Conservation (phyloP, 2,113 vertebrate species). For the Oryzias melastigma region DNA sequence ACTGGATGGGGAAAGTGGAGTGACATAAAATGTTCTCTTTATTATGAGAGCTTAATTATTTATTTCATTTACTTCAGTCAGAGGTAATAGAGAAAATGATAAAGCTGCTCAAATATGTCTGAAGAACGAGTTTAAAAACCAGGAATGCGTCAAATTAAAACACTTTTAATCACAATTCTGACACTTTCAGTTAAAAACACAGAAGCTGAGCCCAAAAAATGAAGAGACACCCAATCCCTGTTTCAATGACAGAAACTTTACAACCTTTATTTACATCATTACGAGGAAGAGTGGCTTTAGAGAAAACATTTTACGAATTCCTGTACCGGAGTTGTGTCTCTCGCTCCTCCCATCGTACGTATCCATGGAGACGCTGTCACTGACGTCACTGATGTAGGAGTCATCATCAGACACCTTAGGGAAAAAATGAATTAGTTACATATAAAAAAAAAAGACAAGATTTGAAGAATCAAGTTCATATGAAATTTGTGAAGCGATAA, state of each 20-base stretch:
- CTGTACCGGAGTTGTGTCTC: slow-evolving; percentile 84
- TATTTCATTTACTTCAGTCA: background rate
- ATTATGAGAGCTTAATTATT: no score
- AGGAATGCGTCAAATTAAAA: background rate
- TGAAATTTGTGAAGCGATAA: no score
- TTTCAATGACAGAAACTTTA: slow-evolving; percentile 1
- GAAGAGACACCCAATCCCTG: background rate
- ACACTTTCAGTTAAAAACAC: background rate
- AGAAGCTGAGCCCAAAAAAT: background rate
- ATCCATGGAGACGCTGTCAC: slow-evolving; percentile 93
- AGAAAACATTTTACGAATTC: slow-evolving; percentile 7
- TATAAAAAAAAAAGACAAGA: no score
- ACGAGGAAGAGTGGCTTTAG: no score
- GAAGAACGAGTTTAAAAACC: slow-evolving; percentile 12
- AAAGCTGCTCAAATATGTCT: slow-evolving; percentile 2
- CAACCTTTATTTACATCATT: no score
- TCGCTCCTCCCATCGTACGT: slow-evolving; percentile 87
- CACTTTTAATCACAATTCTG: slow-evolving; percentile 8
- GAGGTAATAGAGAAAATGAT: background rate
- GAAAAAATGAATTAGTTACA: slow-evolving; percentile 26
- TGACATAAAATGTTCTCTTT: background rate
- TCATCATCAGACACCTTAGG: slow-evolving; percentile 92
- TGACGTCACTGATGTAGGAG: slow-evolving; percentile 95
- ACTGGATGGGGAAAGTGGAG: slow-evolving; percentile 28
- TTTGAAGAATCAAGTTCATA: no score